These are phyloP conservation scores for Cremastinae sp. DNA, from an alignment of 2,888 invertebrate species.

Conservation along the genomic window DNA sequence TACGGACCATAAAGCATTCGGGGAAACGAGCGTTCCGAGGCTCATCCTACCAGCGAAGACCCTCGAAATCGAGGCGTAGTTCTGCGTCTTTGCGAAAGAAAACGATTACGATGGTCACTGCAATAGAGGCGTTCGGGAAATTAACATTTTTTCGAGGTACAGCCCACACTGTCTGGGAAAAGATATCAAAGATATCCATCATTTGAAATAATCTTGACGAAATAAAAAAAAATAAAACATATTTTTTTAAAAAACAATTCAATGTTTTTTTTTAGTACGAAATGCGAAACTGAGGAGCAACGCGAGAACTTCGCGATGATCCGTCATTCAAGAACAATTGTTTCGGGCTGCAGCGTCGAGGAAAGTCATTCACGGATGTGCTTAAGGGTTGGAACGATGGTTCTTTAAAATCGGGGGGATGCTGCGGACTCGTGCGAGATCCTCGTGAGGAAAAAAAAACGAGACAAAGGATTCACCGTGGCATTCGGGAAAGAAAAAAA, in stretches of 20 bases:
- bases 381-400: constrained; percentile 52
- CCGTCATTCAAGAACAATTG: constrained; percentile 62
- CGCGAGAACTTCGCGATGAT: constrained; percentile 46
- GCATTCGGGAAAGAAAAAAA: constrained; percentile 33
- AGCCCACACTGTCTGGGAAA: background rate
- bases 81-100: constrained; percentile 68
- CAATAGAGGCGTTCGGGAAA: constrained; percentile 57
- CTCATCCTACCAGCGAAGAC: constrained; percentile 38
- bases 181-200: background rate
- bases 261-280: no score
- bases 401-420: constrained; percentile 74
- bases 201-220: no score
- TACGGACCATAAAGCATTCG: constrained; percentile 72
- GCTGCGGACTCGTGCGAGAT: constrained; percentile 69
- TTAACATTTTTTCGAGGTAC: constrained; percentile 65
- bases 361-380: constrained; percentile 61
- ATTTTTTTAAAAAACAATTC: no score
- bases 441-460: constrained; percentile 66
- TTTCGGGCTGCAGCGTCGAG: constrained; percentile 57
- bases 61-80: constrained; percentile 65
- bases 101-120: constrained; percentile 65
- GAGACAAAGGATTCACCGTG: constrained; percentile 52
- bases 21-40: constrained; percentile 67
- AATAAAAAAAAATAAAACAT: background rate
- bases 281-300: constrained; percentile 18